Percentiles rank a stretch among this genome's conserved stretches.
These are phyloP conservation scores for Sinocyclocheilus anophthalmus DNA, from an alignment of 2,113 vertebrate genomes.

Conservation along the genomic window DNA sequence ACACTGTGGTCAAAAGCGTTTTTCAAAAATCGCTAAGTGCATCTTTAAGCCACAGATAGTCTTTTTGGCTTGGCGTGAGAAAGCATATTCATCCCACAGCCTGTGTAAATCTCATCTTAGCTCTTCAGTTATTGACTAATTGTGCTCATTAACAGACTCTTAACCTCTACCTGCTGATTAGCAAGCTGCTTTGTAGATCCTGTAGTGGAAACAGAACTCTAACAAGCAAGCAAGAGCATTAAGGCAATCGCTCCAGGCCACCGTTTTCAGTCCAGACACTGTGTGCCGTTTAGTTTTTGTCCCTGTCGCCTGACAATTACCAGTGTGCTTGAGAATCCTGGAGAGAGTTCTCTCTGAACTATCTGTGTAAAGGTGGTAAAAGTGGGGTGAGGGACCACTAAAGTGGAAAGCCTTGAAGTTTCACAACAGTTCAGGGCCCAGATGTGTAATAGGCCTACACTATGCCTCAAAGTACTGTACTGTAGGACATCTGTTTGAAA, in stretches of 20 bases:
- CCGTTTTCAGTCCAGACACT: constrained; percentile 13
- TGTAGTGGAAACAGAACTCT: constrained; percentile 48
- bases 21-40: no score
- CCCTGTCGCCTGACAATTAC: constrained; percentile 2
- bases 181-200: constrained; percentile 57
- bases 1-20: no score
- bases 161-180: constrained; percentile 66
- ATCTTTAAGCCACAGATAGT: no score
- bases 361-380: neutral
- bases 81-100: constrained; percentile 50
- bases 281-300: neutral
- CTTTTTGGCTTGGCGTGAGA: constrained; percentile 56
- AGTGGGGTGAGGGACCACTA: constrained; percentile 48
- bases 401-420: constrained; percentile 32
- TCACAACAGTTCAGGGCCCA: neutral
- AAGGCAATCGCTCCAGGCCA: neutral
- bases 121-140: constrained; percentile 43
- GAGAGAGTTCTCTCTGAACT: constrained; percentile 22
- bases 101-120: neutral
- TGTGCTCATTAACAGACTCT: constrained; percentile 60
- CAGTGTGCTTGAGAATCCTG: constrained; percentile 4
- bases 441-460: neutral
- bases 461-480: neutral
- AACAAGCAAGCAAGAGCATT: constrained; percentile 52
- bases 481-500: neutral